phyloP scores from a whole-genome alignment of 2,888 invertebrate genomes.

The Sarcophaga subvicina region DNA sequence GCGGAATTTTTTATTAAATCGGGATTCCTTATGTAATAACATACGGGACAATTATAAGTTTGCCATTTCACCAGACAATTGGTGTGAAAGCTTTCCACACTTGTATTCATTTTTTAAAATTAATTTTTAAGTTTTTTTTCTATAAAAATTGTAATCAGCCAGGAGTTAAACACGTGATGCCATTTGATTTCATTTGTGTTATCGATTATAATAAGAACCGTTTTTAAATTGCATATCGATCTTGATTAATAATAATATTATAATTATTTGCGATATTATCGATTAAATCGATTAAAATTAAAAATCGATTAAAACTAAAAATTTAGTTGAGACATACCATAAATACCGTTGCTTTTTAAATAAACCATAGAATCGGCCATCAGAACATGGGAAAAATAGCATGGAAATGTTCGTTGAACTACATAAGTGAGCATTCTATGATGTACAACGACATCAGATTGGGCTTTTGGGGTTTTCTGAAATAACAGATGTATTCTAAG shows the following conservation, averaged over 20 bases:
- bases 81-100: slow-evolving; percentile 1
- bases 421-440: too few species aligned
- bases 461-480: too few species aligned
- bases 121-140: neutral
- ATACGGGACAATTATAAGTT: slow-evolving; percentile 21
- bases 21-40: slow-evolving; percentile 41
- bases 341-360: too few species aligned
- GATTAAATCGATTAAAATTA: neutral
- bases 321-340: too few species aligned
- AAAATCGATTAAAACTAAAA: too few species aligned
- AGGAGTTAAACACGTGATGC: too few species aligned
- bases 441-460: too few species aligned
- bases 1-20: slow-evolving; percentile 9
- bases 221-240: neutral
- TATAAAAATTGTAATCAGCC: too few species aligned
- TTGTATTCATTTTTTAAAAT: slow-evolving; percentile 19
- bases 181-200: neutral
- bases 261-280: neutral
- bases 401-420: too few species aligned
- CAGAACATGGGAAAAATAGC: too few species aligned
- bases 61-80: neutral
- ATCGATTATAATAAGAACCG: neutral
- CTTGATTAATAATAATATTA: neutral
- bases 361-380: too few species aligned
- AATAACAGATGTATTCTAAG: too few species aligned